These are phyloP conservation scores for Apodemus speciosus DNA, from an alignment of 2,113 vertebrate genomes.

Conservation along the genomic window DNA sequence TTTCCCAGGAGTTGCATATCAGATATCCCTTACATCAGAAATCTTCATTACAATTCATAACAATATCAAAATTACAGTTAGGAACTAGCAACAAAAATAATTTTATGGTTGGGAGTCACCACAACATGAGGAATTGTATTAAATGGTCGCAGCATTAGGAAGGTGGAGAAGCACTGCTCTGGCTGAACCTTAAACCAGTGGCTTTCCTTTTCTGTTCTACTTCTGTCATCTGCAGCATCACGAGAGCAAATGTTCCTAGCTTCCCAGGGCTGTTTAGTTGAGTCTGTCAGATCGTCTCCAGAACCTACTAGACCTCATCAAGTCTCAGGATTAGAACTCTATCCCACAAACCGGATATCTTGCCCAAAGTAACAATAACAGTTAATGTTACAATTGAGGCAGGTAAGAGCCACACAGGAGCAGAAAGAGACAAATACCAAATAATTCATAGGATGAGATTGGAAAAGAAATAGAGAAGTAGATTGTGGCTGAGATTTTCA, in stretches of 20 bases:
- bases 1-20: not conserved
- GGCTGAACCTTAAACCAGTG: fast-evolving
- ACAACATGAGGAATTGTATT: too few species aligned
- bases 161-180: not conserved
- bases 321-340: not conserved
- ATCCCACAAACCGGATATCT: not conserved
- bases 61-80: not conserved
- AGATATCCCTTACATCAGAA: not conserved
- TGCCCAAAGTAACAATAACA: not conserved
- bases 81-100: not conserved
- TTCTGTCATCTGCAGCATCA: not conserved
- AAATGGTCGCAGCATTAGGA: not conserved
- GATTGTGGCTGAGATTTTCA: not conserved
- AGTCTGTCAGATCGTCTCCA: not conserved
- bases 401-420: not conserved
- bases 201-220: not conserved
- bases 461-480: not conserved
- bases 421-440: not conserved
- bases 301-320: not conserved
- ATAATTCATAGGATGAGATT: not conserved
- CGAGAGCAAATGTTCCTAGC: not conserved
- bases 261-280: not conserved
- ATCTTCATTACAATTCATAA: not conserved
- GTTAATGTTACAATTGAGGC: not conserved
- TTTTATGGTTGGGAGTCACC: not conserved